Evolutionary conservation across 1,140 invertebrate species (phyloP).

Genomic region (Potamilus streckersoni): DNA sequence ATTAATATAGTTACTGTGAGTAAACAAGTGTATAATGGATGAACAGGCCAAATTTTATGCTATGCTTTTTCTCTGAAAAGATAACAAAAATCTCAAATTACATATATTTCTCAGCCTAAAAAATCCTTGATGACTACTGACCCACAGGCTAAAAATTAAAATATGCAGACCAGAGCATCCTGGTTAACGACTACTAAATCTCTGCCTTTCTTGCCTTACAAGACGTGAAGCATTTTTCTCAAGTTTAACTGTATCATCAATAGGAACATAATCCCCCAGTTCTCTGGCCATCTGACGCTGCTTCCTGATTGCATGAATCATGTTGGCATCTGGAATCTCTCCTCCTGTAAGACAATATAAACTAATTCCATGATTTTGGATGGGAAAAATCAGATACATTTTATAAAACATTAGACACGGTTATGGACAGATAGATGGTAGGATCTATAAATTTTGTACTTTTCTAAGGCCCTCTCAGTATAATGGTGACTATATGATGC

Average conservation of each 20-base stretch:
- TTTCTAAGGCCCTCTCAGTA: no score
- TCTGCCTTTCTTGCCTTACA: conserved; percentile 54
- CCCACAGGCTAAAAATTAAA: background rate
- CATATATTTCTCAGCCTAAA: background rate
- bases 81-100: background rate
- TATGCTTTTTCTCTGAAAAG: background rate
- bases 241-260: conserved; percentile 75
- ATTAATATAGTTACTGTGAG: no score
- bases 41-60: background rate
- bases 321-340: conserved; percentile 93
- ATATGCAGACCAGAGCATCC: background rate
- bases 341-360: conserved; percentile 72
- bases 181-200: background rate
- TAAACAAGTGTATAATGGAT: background rate
- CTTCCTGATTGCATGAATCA: conserved; percentile 95
- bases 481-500: no score
- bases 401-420: no score
- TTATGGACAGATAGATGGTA: no score
- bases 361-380: no score
- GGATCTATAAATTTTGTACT: no score
- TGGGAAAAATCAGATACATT: no score
- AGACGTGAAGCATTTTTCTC: conserved; percentile 62
- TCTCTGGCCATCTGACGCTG: conserved; percentile 88
- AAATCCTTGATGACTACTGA: background rate
- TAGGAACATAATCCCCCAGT: conserved; percentile 80